Conservation (phyloP, 2,113 vertebrate genomes). For the Pedetes capensis region DNA sequence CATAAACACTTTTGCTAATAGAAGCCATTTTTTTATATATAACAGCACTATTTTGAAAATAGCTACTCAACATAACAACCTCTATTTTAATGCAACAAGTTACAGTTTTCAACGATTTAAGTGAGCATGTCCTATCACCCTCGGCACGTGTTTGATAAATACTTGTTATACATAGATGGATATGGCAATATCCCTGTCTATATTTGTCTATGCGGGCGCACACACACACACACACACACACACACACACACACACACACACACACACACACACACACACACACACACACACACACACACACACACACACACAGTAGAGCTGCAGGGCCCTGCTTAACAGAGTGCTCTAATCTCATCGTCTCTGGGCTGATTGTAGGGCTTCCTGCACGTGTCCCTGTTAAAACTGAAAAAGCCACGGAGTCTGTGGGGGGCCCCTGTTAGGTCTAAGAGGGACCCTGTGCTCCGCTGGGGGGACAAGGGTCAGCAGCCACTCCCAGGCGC, state of each 20-base stretch:
- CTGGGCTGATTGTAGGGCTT: background rate
- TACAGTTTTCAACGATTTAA: conserved; percentile 65
- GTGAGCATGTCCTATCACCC: conserved; percentile 58
- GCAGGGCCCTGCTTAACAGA: conserved; percentile 30
- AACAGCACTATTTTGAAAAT: conserved; percentile 72
- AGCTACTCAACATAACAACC: conserved; percentile 65
- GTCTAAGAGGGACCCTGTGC: background rate
- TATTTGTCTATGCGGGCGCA: conserved; percentile 6
- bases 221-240: background rate
- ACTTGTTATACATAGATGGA: conserved; percentile 36
- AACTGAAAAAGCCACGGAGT: background rate
- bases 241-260: background rate
- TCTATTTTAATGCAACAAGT: conserved; percentile 71
- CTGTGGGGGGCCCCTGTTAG: background rate
- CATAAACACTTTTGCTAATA: conserved; percentile 71
- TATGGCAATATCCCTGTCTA: background rate
- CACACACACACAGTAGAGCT: background rate
- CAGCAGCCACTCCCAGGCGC: conserved; percentile 40
- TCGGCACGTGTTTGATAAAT: conserved; percentile 44
- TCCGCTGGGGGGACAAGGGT: background rate
- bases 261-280: background rate
- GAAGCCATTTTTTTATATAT: conserved; percentile 55
- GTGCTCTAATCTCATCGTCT: background rate
- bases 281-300: background rate
- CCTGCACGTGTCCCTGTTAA: background rate